Evolutionary conservation across 1,140 invertebrate species (phyloP).

Genomic region (Drosophila albomicans): DNA sequence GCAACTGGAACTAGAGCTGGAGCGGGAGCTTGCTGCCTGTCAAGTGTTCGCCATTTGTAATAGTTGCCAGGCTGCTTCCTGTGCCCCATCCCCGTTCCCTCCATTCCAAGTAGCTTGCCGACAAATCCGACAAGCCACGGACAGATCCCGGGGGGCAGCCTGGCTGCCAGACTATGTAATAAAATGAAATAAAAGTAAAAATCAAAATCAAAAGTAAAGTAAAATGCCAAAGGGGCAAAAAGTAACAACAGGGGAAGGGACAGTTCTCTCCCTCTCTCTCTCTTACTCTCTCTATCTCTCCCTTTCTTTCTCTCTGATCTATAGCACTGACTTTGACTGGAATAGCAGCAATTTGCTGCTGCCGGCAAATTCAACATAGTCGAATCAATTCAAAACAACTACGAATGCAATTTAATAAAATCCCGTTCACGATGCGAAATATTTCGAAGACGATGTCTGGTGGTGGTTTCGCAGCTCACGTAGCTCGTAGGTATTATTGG

Average conservation of each 20-base stretch:
- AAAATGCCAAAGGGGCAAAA: constrained; percentile 56
- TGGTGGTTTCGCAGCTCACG: constrained; percentile 40
- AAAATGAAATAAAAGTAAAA: constrained; percentile 75
- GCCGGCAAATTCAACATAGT: constrained; percentile 72
- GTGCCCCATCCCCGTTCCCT: not conserved
- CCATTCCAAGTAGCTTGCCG: not conserved
- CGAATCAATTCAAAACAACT: constrained; percentile 84
- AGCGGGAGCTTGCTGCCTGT: constrained; percentile 34
- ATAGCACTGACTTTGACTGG: constrained; percentile 30
- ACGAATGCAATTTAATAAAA: constrained; percentile 85
- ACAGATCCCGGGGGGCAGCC: not conserved
- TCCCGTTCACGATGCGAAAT: constrained; percentile 76
- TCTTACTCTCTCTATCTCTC: constrained; percentile 2
- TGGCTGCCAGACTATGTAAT: constrained; percentile 52
- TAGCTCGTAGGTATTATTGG: constrained; percentile 34
- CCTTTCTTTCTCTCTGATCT: not conserved
- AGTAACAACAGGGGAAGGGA: constrained; percentile 3
- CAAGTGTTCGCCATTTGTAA: constrained; percentile 71
- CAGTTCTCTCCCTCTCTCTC: constrained; percentile 29
- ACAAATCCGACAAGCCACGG: constrained; percentile 1
- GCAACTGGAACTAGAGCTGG: constrained; percentile 16
- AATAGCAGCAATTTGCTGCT: constrained; percentile 36
- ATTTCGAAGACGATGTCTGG: constrained; percentile 62
- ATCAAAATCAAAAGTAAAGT: constrained; percentile 75
- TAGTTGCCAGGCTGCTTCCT: constrained; percentile 67